Base-by-base conservation (phyloP, 2,113 vertebrate species). In the Arenaria interpres region DNA sequence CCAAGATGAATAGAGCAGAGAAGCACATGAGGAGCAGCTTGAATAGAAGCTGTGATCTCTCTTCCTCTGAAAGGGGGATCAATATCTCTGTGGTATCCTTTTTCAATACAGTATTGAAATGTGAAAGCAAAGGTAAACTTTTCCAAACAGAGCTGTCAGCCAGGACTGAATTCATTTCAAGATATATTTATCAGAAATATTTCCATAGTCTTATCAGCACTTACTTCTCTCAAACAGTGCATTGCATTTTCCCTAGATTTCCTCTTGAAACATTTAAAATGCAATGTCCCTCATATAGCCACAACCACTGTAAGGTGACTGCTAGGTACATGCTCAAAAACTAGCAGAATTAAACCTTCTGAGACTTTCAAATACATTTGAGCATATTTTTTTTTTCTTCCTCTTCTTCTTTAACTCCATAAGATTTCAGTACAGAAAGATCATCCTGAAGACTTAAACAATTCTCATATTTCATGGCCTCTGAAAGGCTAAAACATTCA, bases 121-220 rank as follows among this genome's bases (percentile, higher is more conserved):
- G 73, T 10, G 50, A 93, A 94, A 96, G 73, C 54, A 88, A 93
- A 96, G 80, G 89, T 72, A 62, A 93, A 91, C 21, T 28, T 59
- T 93, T 94, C 94, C 73, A 88, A 86, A 95, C 62, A 48, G 27
- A 97, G 60, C 51, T 79, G 69, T 87, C 89, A 90, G 82, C 46
- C 63, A 90, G 81, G 32, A 79, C 50, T 59, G 71, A 90, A 66
- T 93, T 93, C 45, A 72, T 71, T 89, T 91, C 73, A 64, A 39
- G 46, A 93, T 68, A 93, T 77, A 64, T 71, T 89, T 66, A 93
- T 78, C 71, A 62, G 89, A 80, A 94, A 41, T 82, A 91, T 93
- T 96, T 89, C 92, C 80, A 93, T 6, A 32, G 59, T 20, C 79
- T 14, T 60, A 77, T 63, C 72, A 77, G 48, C 53, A 75, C 37